A percentile compares a stretch with the other conserved stretches of the same genome.
phyloP scores from a whole-genome alignment of 2,888 invertebrate species.

The Protophormia terraenovae region DNA sequence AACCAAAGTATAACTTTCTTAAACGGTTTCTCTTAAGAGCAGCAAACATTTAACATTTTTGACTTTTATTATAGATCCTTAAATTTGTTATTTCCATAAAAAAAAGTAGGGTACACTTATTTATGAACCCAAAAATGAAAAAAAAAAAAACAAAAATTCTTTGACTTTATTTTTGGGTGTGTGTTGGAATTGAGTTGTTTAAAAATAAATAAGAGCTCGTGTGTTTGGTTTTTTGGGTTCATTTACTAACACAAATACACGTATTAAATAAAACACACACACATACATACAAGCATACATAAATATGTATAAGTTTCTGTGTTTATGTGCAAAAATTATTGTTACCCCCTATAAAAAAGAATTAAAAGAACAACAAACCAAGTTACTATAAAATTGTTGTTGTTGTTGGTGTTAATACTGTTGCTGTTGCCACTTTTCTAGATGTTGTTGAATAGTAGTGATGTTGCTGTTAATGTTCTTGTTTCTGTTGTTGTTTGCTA shows the following conservation, averaged over 20 bases:
- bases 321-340: not conserved
- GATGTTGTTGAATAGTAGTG: constrained; percentile 25
- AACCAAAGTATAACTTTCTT: too few relatives aligned
- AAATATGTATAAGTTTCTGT: not conserved
- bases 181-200: constrained; percentile 6
- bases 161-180: constrained; percentile 44
- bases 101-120: too few relatives aligned
- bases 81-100: too few relatives aligned
- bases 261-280: too few relatives aligned
- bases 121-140: not conserved
- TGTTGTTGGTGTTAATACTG: constrained; percentile 17
- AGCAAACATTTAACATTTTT: too few relatives aligned
- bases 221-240: not conserved
- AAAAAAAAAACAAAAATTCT: constrained; percentile 6
- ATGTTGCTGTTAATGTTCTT: constrained; percentile 5
- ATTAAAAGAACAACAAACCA: not conserved
- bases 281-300: too few relatives aligned
- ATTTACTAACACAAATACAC: too few relatives aligned
- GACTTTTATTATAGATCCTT: too few relatives aligned
- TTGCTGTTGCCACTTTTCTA: constrained; percentile 17
- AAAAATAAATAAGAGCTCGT: not conserved
- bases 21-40: too few relatives aligned
- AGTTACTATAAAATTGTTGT: constrained; percentile 45
- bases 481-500: too few relatives aligned
- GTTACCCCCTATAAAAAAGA: constrained; percentile 55